phyloP scores from a whole-genome alignment of 2,113 vertebrate genomes.

The Progne subis region DNA sequence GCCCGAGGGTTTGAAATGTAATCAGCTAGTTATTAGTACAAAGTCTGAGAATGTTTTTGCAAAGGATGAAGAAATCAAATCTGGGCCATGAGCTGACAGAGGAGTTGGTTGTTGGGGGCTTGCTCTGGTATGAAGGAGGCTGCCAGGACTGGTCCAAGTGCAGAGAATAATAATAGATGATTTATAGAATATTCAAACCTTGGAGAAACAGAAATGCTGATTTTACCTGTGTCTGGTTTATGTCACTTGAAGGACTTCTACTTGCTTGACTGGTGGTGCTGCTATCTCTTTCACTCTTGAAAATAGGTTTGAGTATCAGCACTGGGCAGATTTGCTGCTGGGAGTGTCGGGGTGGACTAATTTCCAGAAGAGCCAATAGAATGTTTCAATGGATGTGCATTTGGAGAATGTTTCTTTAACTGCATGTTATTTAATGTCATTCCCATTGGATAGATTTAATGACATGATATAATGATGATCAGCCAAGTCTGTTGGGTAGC shows the following conservation, averaged over 20 bases:
- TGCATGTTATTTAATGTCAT: not conserved
- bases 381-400: fast-evolving
- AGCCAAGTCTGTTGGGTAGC: not conserved
- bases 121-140: not conserved
- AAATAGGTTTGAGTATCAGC: not conserved
- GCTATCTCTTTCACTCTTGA: not conserved
- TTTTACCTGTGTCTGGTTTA: not conserved
- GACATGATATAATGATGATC: not conserved
- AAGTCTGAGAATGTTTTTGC: conserved; percentile 52
- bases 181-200: not conserved
- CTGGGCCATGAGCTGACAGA: not conserved
- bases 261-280: not conserved
- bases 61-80: conserved; percentile 14
- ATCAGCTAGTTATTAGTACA: conserved; percentile 43
- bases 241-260: not conserved
- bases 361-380: not conserved
- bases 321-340: not conserved
- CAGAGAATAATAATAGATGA: not conserved
- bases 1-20: conserved; percentile 55
- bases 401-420: not conserved
- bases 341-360: not conserved
- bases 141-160: not conserved
- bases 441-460: not conserved
- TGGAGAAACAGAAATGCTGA: not conserved
- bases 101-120: not conserved